phyloP scores from a whole-genome alignment of 2,797 vertebrate genomes.

The Cyclopterus lumpus region DNA sequence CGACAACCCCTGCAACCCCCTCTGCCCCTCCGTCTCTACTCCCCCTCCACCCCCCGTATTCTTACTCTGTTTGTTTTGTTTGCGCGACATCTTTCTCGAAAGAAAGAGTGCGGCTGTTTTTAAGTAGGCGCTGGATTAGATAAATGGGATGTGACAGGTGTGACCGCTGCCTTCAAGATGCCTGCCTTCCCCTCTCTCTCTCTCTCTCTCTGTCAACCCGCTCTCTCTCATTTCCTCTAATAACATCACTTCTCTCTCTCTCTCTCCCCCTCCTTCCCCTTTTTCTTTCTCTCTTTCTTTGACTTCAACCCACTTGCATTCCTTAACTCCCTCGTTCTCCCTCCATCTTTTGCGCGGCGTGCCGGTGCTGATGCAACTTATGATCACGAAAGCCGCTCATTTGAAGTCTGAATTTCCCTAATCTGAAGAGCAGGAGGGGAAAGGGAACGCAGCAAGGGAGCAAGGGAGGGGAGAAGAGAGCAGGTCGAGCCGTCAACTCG shows the following conservation, averaged over 20 bases:
- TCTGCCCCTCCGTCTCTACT: background rate
- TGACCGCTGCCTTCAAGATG: slow-evolving; percentile 86
- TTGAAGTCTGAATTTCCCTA: slow-evolving; percentile 68
- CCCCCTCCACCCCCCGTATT: slow-evolving; percentile 55
- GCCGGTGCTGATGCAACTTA: slow-evolving; percentile 61
- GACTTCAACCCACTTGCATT: slow-evolving; percentile 52
- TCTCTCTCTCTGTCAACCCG: slow-evolving; percentile 48
- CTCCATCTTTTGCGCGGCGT: slow-evolving; percentile 37
- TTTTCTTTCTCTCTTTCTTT: slow-evolving; percentile 32
- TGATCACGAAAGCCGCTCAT: slow-evolving; percentile 64
- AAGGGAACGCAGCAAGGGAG: slow-evolving; percentile 27
- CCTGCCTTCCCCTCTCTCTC: slow-evolving; percentile 67
- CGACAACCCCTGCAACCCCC: slow-evolving; percentile 24
- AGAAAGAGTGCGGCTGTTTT: slow-evolving; percentile 80
- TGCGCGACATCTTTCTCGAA: slow-evolving; percentile 78
- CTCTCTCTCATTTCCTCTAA: slow-evolving; percentile 66
- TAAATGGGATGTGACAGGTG: slow-evolving; percentile 90
- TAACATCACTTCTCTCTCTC: slow-evolving; percentile 52
- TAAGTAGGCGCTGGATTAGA: slow-evolving; percentile 88
- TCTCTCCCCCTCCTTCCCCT: slow-evolving; percentile 27
- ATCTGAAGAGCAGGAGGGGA: slow-evolving; percentile 51
- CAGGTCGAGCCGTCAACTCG: slow-evolving; percentile 13
- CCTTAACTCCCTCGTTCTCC: slow-evolving; percentile 38
- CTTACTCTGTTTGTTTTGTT: slow-evolving; percentile 81
- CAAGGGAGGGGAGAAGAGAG: slow-evolving; percentile 11